A percentile compares a stretch with the other conserved stretches of the same genome.
Conservation (phyloP, 2,113 vertebrate genomes). For the Megaceryle torquata region DNA sequence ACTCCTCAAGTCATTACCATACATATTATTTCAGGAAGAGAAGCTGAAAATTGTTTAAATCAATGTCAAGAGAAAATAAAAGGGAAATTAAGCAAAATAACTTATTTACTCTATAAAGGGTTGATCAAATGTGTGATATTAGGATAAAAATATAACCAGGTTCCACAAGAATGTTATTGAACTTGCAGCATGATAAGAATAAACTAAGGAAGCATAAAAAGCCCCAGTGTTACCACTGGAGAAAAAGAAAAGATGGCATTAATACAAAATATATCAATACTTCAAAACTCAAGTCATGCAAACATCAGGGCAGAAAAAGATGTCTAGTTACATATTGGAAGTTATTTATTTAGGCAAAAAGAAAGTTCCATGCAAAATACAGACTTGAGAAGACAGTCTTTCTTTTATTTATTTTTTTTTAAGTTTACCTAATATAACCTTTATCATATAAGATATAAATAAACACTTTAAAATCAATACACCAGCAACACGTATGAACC, state of each 20-base stretch:
- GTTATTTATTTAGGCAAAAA: neutral
- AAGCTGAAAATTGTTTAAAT: neutral
- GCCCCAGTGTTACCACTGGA: rapidly evolving
- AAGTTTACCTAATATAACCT: neutral
- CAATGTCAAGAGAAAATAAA: neutral
- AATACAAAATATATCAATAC: neutral
- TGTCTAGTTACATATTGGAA: neutral
- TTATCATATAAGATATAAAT: neutral
- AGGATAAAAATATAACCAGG: neutral
- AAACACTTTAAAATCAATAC: neutral
- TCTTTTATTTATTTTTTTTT: too few relatives aligned
- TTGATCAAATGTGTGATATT: neutral
- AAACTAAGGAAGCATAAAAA: neutral
- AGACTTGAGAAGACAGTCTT: neutral
- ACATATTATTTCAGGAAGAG: neutral
- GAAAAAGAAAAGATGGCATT: neutral
- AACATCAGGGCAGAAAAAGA: neutral
- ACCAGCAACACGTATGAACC: neutral
- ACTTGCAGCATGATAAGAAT: neutral
- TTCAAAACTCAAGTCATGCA: neutral
- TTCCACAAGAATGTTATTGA: neutral
- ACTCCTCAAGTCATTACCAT: neutral
- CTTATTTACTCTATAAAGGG: neutral
- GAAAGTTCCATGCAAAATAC: neutral
- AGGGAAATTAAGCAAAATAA: neutral